phyloP scores from a whole-genome alignment of 2,797 vertebrate genomes.

The Podarcis lilfordi region DNA sequence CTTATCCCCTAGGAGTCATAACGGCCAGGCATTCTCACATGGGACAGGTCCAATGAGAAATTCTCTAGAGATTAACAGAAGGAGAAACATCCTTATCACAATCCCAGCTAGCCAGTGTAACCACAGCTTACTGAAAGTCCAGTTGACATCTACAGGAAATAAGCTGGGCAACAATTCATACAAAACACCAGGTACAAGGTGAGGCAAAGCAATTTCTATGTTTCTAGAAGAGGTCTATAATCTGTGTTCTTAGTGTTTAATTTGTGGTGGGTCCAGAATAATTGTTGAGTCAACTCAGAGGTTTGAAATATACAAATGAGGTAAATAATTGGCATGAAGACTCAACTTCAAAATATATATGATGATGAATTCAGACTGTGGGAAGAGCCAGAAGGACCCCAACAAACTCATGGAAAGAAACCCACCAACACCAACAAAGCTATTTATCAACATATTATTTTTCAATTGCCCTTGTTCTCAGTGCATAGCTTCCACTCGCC shows the following conservation, averaged over 20 bases:
- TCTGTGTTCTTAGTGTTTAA: neutral
- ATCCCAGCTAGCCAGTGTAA: neutral
- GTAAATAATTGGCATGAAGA: neutral
- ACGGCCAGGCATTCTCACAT: neutral
- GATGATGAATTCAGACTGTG: neutral
- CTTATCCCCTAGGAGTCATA: neutral
- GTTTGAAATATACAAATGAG: neutral
- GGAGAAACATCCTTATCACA: slow-evolving; percentile 1
- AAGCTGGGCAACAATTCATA: neutral
- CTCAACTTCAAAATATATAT: neutral
- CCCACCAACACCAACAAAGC: neutral
- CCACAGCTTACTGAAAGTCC: neutral
- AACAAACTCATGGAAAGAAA: neutral
- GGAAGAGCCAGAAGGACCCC: neutral
- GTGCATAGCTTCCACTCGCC: neutral
- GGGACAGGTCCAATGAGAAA: neutral
- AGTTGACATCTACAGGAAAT: neutral
- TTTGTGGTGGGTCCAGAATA: neutral
- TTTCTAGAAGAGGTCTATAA: neutral
- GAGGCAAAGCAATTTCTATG: neutral
- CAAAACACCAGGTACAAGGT: neutral
- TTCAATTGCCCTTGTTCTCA: neutral
- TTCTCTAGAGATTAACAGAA: slow-evolving; percentile 1
- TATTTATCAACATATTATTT: neutral
- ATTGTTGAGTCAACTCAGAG: no score